phyloP scores from a whole-genome alignment of 2,888 invertebrate species.

The Troilus luridus region DNA sequence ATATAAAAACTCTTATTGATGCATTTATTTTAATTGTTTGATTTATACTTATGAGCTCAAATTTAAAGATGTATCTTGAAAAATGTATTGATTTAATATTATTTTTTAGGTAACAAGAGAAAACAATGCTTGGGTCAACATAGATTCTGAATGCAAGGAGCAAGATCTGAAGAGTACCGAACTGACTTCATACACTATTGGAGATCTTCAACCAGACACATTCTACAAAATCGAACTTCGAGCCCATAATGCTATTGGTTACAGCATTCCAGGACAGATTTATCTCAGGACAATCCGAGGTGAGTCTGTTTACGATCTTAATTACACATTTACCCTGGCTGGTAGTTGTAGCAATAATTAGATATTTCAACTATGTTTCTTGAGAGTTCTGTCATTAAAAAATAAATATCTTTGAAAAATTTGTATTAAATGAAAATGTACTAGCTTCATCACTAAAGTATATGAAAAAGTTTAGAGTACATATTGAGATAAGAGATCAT shows the following conservation, averaged over 20 bases:
- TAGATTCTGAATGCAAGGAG: slow-evolving; percentile 67
- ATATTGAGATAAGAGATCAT: not conserved
- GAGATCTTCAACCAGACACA: slow-evolving; percentile 81
- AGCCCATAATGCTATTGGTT: slow-evolving; percentile 89
- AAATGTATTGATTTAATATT: not conserved
- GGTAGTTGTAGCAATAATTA: not conserved
- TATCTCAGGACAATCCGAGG: slow-evolving; percentile 79
- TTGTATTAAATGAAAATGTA: not conserved
- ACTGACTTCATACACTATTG: slow-evolving; percentile 78
- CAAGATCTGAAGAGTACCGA: slow-evolving; percentile 70
- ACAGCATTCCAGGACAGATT: slow-evolving; percentile 82
- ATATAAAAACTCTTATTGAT: not conserved
- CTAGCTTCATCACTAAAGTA: not conserved
- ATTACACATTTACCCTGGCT: not conserved
- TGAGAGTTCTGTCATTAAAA: not conserved
- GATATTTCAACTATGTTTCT: slow-evolving; percentile 23
- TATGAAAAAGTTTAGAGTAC: not conserved
- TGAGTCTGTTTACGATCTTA: slow-evolving; percentile 61
- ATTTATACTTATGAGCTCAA: not conserved
- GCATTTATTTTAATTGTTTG: not conserved
- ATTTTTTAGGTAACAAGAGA: slow-evolving; percentile 76
- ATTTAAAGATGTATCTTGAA: not conserved
- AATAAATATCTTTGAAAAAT: not conserved
- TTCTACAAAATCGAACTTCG: slow-evolving; percentile 87
- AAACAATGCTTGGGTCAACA: slow-evolving; percentile 77